A percentile compares a stretch with the other conserved stretches of the same genome.
Evolutionary conservation across 2,797 vertebrate genomes (phyloP).

Genomic region (Chelon labrosus): DNA sequence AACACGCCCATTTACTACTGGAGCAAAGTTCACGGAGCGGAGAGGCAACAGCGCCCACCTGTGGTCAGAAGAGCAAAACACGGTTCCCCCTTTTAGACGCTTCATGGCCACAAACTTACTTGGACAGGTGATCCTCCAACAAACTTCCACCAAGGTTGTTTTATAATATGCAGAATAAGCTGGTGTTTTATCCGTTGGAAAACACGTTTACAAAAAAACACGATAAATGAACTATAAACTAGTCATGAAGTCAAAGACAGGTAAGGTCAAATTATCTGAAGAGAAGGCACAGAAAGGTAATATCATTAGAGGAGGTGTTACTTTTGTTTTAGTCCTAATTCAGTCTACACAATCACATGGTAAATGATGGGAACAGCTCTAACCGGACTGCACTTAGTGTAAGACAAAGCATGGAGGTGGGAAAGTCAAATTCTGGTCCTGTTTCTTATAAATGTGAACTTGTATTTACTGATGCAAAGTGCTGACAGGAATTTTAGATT

Average conservation of each 20-base stretch:
- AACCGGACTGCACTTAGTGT: too few relatives aligned
- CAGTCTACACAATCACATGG: not conserved
- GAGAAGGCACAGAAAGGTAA: not conserved
- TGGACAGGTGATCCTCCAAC: not conserved
- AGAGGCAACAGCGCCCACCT: slow-evolving; percentile 38
- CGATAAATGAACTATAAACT: not conserved
- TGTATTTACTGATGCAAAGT: not conserved
- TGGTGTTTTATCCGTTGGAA: not conserved
- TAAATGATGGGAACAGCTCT: not conserved
- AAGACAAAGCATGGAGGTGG: not conserved
- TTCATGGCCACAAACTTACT: too few relatives aligned
- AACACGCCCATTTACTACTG: slow-evolving; percentile 66
- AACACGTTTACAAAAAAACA: not conserved
- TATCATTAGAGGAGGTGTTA: not conserved
- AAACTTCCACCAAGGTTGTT: not conserved
- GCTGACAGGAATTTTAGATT: not conserved
- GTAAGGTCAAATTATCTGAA: not conserved
- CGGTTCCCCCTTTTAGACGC: too few relatives aligned
- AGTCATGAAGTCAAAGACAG: not conserved
- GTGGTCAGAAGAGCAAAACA: slow-evolving; percentile 15
- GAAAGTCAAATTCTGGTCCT: not conserved
- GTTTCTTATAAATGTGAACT: not conserved
- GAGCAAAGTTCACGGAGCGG: slow-evolving; percentile 77
- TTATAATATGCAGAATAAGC: too few relatives aligned
- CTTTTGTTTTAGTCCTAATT: not conserved